Base-by-base conservation (phyloP, 1,140 invertebrate genomes). In the Magallana gigas region DNA sequence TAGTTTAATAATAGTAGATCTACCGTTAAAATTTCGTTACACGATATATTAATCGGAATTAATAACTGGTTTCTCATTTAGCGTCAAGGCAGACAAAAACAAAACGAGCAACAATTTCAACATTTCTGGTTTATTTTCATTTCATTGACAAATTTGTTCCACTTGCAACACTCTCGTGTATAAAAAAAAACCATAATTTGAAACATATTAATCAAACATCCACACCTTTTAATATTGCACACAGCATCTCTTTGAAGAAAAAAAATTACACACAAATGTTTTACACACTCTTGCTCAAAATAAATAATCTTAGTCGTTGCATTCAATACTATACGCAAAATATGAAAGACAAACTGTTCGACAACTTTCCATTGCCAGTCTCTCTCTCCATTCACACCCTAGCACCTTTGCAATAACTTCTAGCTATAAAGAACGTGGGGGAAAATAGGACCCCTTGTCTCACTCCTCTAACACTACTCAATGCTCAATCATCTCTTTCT, bases 321-420 rank as follows among this genome's bases (percentile, higher is more conserved):
- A 76, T 29, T 76, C 68, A 76, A 76, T 76, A 76, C 68, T 76
- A 76, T 76, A 76, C 23, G 36, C 29, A 76, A 76, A 48, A 76
- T 76, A 76, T 76, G 68, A 76, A 76, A 76, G 68, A 76, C 68
- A 76, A 76, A 76, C 68, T 29, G 68, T 29, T 29, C 23, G 23
- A 76, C 68, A 76, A 76, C 11, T 76, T 12, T 76, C 68, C 9
- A 23, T 29, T 29, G 8, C 8, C 8, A 76, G 60, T 18, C 18
- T 64, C 18, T 62, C 18, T 64, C 18, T 18, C 18, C 68, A 29
- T 29, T 71, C 68, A 76, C 68, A 29, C 68, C 0, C 12, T 76
- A 76, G 68, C 68, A 76, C 68, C 68, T 76, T 76, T 76, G 68
- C 68, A 76, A 76, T 76, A 62, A 29, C 68, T 76, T 29, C 68